A percentile compares a stretch with the other conserved stretches of the same genome.
These are phyloP conservation scores for Ellobium chinense DNA, from an alignment of 2,888 invertebrate genomes.

Conservation along the genomic window DNA sequence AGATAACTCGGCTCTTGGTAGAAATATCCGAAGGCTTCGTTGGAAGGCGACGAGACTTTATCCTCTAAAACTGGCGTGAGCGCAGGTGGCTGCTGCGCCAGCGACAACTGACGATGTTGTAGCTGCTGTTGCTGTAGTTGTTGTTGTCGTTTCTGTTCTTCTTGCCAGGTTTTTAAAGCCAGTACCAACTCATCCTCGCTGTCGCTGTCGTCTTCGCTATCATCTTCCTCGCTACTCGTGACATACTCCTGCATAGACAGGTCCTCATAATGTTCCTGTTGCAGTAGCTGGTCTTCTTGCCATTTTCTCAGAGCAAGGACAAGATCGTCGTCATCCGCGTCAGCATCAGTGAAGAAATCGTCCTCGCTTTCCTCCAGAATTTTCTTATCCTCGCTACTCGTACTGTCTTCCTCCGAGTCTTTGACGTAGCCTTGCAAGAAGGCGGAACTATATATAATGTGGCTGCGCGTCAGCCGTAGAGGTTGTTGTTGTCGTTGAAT, in stretches of 20 bases:
- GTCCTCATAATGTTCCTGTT: constrained; percentile 34
- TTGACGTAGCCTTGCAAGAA: constrained; percentile 22
- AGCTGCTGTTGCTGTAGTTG: constrained; percentile 29
- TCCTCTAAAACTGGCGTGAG: constrained; percentile 38
- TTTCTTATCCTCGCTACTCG: constrained; percentile 25
- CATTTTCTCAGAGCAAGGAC: constrained; percentile 38
- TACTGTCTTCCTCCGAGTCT: constrained; percentile 39
- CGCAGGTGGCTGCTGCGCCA: constrained; percentile 17
- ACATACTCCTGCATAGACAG: constrained; percentile 46
- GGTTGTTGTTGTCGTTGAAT: constrained; percentile 8
- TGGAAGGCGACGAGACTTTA: constrained; percentile 26
- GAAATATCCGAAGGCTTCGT: constrained; percentile 30
- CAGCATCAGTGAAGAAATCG: constrained; percentile 5
- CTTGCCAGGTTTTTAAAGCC: constrained; percentile 38
- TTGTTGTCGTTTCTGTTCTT: constrained; percentile 35
- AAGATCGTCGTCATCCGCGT: constrained; percentile 34
- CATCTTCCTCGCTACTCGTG: constrained; percentile 37
- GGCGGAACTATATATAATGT: background rate
- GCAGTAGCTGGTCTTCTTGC: constrained; percentile 39
- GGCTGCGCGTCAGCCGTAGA: constrained; percentile 5
- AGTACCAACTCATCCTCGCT: constrained; percentile 41
- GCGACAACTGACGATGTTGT: constrained; percentile 4
- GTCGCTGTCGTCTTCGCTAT: constrained; percentile 26
- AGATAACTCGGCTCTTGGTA: constrained; percentile 28
- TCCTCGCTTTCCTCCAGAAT: constrained; percentile 25